Conservation (phyloP, 2,888 invertebrate genomes). For the Podabrus alpinus region DNA sequence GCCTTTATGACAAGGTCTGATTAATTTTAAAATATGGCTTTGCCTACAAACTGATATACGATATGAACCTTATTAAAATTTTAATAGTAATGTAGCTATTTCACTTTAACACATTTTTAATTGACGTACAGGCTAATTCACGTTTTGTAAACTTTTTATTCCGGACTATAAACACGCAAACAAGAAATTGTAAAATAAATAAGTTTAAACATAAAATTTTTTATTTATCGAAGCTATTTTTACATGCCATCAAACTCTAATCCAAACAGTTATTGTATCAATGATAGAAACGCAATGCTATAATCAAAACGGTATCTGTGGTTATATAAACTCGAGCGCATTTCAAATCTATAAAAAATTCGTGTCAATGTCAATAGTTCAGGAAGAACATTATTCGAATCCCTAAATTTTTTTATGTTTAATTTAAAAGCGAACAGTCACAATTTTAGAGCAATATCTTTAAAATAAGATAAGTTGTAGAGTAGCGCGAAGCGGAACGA, state of each 20-base stretch:
- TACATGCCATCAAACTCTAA: neutral
- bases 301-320: neutral
- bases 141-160: neutral
- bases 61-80: neutral
- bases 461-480: too few relatives aligned
- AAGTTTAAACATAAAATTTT: neutral
- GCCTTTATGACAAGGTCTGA: neutral
- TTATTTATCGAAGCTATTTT: neutral
- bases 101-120: neutral
- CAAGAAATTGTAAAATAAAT: neutral
- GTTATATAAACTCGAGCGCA: too few relatives aligned
- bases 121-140: neutral
- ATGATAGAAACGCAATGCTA: neutral
- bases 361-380: too few relatives aligned
- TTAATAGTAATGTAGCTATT: neutral
- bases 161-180: neutral
- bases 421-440: too few relatives aligned
- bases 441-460: too few relatives aligned
- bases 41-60: neutral
- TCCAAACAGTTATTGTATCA: neutral
- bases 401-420: too few relatives aligned
- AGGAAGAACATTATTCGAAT: too few relatives aligned
- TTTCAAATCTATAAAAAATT: too few relatives aligned
- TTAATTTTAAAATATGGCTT: neutral
- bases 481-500: too few relatives aligned